These are phyloP conservation scores for Channa maculata DNA, from an alignment of 2,113 vertebrate species.

Conservation along the genomic window DNA sequence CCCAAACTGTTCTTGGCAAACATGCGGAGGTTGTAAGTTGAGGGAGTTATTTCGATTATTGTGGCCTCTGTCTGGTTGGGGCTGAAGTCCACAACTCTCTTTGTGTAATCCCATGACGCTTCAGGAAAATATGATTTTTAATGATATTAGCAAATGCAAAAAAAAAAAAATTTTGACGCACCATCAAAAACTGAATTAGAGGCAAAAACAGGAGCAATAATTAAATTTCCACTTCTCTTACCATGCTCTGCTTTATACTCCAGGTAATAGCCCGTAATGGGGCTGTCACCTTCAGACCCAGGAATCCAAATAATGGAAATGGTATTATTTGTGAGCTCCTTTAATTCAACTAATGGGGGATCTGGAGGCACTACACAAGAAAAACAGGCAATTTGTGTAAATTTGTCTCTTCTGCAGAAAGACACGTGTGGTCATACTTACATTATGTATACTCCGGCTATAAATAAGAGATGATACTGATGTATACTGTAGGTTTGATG, in stretches of 20 bases:
- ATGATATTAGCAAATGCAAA: not conserved
- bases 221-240: slow-evolving; percentile 21
- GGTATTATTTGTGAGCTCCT: slow-evolving; percentile 44
- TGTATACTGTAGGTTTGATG: too few relatives aligned
- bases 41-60: slow-evolving; percentile 70
- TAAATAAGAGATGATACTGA: too few relatives aligned
- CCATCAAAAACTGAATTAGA: too few relatives aligned
- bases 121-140: not conserved
- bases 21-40: slow-evolving; percentile 75
- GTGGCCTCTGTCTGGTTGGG: slow-evolving; percentile 66
- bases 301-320: slow-evolving; percentile 69
- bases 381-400: not conserved
- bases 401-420: not conserved
- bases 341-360: slow-evolving; percentile 60
- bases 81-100: slow-evolving; percentile 59
- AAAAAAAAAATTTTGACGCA: not conserved
- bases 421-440: too few relatives aligned
- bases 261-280: slow-evolving; percentile 63
- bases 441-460: too few relatives aligned
- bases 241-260: slow-evolving; percentile 72
- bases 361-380: slow-evolving; percentile 47
- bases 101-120: slow-evolving; percentile 73
- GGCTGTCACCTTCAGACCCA: slow-evolving; percentile 55
- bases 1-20: slow-evolving; percentile 66
- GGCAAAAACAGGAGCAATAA: too few relatives aligned